Conservation (phyloP, 2,888 invertebrate genomes). For the Stratiomys singularior region DNA sequence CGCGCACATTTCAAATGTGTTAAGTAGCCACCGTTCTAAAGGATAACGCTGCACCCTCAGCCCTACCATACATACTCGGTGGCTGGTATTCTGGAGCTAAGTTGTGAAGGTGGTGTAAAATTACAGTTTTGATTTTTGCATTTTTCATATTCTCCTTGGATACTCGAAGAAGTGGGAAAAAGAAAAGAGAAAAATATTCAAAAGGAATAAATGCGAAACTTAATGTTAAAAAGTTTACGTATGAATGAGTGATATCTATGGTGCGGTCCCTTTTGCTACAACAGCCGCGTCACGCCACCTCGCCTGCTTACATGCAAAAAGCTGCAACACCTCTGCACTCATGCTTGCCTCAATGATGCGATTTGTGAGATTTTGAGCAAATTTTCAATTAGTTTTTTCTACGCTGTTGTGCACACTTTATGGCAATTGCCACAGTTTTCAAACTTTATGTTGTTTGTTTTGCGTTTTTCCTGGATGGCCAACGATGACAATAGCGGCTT, state of each 20-base stretch:
- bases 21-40: conserved; percentile 32
- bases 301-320: conserved; percentile 7
- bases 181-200: conserved; percentile 14
- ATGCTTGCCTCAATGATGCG: conserved; percentile 1
- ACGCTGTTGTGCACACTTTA: conserved; percentile 26
- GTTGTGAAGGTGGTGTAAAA: conserved; percentile 43
- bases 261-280: conserved; percentile 21
- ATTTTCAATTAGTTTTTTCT: conserved; percentile 44
- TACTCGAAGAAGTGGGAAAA: conserved; percentile 15
- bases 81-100: neutral
- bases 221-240: conserved; percentile 46
- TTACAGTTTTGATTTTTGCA: conserved; percentile 15
- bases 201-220: conserved; percentile 41
- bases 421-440: conserved; percentile 20
- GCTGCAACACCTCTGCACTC: conserved; percentile 16
- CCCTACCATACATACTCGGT: neutral
- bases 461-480: conserved; percentile 13
- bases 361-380: conserved; percentile 33
- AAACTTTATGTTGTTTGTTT: conserved; percentile 29
- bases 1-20: conserved; percentile 43
- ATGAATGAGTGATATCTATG: conserved; percentile 26
- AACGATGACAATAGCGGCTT: neutral
- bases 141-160: conserved; percentile 37
- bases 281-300: neutral
- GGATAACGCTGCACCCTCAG: conserved; percentile 18